Evolutionary conservation across 2,888 invertebrate genomes (phyloP), one percentile per base, ranked within the genome.

Genomic region (Crossocerus cetratus): DNA sequence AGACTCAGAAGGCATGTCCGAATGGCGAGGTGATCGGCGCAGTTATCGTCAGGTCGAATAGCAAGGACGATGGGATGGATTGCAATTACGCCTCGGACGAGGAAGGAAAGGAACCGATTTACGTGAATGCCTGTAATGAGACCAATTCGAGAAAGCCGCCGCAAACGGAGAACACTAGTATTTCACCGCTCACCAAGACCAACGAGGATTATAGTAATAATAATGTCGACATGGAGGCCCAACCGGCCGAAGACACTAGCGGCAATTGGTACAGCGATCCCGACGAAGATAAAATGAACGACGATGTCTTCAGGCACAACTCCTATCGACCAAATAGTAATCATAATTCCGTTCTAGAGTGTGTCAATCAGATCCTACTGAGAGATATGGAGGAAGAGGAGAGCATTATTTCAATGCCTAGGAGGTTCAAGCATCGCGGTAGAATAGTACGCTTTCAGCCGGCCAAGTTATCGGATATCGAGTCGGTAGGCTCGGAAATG

Each of bases 261-360:
- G 95, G 95, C 82, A 95, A 95, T 88, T 96, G 96, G 96, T 96
- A 96, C 89, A 95, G 95, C 86, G 96, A 95, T 86, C 94, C 94
- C 56, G 96, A 96, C 86, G 95, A 95, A 79, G 93, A 94, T 75
- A 93, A 94, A 68, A 93, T 93, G 21, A 92, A 93, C 85, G 94
- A 94, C 86, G 90, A 90, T 18, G 86, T 87, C 2, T 87, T 89
- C 22, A 83, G 88, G 21, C 88, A 90, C 73, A 88, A 84, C 62
- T 83, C 86, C 0, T 90, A 90, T 66, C 86, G 87, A 23, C 86
- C 90, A 0, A 93, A 94, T 80, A 94, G 94, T 80, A 93, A 94
- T 88, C 95, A 96, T 80, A 96, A 96, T 90, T 96, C 96, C 0
- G 96, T 96, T 5, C 90, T 96, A 61, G 96, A 96, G 89, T 96